phyloP scores from a whole-genome alignment of 2,113 vertebrate genomes.

The Rhizomys pruinosus region DNA sequence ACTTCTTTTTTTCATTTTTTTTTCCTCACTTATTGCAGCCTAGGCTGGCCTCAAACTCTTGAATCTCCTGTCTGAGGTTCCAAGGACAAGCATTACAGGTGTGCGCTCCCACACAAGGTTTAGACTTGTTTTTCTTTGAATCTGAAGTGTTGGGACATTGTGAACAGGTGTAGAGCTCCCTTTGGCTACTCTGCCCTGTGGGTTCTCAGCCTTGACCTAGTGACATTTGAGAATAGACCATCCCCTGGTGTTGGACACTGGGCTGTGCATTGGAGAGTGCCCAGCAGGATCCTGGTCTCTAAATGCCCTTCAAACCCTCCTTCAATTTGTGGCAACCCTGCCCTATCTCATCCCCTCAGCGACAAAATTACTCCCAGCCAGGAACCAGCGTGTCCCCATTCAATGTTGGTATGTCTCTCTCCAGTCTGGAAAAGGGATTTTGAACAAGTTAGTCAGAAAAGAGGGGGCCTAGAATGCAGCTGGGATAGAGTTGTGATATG shows the following conservation, averaged over 20 bases:
- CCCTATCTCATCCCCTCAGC: not conserved
- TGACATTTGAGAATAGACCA: not conserved
- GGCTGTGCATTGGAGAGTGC: accelerated
- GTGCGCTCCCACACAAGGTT: not conserved
- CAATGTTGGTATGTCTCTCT: not conserved
- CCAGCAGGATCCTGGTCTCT: not conserved
- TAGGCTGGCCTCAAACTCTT: not conserved
- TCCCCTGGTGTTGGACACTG: not conserved
- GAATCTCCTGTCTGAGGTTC: not conserved
- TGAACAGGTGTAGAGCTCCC: not conserved
- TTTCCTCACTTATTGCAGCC: not conserved
- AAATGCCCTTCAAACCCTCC: too few species aligned
- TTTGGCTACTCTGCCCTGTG: accelerated
- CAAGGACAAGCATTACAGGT: not conserved
- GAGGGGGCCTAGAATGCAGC: accelerated
- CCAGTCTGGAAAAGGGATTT: not conserved
- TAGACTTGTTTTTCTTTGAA: not conserved
- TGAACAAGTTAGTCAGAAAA: not conserved
- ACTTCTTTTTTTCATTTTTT: not conserved
- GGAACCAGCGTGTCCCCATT: accelerated
- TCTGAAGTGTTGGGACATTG: not conserved
- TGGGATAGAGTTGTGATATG: accelerated
- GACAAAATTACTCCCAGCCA: accelerated
- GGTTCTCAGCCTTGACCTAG: accelerated
- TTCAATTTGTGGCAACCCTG: not conserved